Conservation (phyloP, 2,797 vertebrate genomes). For the Parambassis ranga region DNA sequence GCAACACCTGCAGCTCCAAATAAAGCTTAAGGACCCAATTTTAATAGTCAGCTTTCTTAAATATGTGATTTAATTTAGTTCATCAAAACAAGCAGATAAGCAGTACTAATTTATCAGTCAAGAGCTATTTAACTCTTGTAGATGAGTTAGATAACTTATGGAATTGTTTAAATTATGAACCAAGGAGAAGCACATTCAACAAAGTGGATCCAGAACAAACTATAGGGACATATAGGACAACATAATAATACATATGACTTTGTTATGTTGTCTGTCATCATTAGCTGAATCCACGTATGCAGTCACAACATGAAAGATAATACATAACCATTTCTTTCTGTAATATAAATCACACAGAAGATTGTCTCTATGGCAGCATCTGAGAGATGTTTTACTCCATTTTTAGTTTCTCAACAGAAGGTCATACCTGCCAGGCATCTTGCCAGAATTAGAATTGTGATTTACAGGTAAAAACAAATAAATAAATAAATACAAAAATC, state of each 20-base stretch:
- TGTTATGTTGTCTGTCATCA: background rate
- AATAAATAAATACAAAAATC: background rate
- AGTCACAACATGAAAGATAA: background rate
- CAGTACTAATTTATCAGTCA: too few species aligned
- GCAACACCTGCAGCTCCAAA: too few species aligned
- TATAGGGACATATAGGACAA: background rate
- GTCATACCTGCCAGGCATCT: conserved; percentile 40
- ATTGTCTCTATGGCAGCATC: conserved; percentile 1
- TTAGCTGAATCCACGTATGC: background rate
- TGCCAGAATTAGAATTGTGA: conserved; percentile 23
- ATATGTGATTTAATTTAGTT: too few species aligned
- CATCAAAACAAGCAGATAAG: too few species aligned
- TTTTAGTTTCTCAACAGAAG: conserved; percentile 34
- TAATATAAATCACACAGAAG: conserved; percentile 4
- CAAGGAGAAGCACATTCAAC: background rate
- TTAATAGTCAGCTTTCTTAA: too few species aligned
- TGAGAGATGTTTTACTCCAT: conserved; percentile 17
- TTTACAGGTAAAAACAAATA: background rate
- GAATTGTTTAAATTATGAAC: too few species aligned
- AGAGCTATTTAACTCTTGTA: too few species aligned
- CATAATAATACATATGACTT: background rate
- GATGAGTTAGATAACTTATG: too few species aligned
- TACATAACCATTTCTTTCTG: background rate
- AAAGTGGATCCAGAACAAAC: background rate
- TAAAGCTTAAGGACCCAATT: too few species aligned